Evolutionary conservation across 2,888 invertebrate species (phyloP).

Genomic region (Papilio demoleus): DNA sequence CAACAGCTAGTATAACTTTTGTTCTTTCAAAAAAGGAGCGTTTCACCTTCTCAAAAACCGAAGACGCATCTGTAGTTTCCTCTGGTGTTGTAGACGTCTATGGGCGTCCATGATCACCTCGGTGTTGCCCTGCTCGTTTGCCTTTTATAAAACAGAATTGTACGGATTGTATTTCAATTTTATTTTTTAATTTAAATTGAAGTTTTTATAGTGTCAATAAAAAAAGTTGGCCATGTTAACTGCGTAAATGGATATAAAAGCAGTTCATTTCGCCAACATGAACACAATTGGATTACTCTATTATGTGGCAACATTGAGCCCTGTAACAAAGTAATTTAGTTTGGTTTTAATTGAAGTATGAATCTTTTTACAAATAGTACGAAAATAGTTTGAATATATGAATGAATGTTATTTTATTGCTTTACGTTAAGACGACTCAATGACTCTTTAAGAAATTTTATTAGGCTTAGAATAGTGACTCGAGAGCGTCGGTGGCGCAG

Average conservation of each 20-base stretch:
- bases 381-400: too few species aligned
- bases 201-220: slow-evolving; percentile 59
- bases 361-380: slow-evolving; percentile 3
- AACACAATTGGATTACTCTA: slow-evolving; percentile 65
- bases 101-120: neutral
- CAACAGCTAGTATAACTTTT: too few species aligned
- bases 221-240: slow-evolving; percentile 52
- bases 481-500: too few species aligned
- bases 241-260: slow-evolving; percentile 58
- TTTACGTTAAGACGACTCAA: too few species aligned
- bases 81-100: too few species aligned
- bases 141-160: neutral
- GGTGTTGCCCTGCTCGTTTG: too few species aligned
- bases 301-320: slow-evolving; percentile 54
- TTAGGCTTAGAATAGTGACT: too few species aligned
- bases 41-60: too few species aligned
- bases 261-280: slow-evolving; percentile 56
- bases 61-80: too few species aligned
- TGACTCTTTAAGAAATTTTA: too few species aligned
- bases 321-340: slow-evolving; percentile 59
- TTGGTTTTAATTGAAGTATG: slow-evolving; percentile 48
- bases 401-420: too few species aligned
- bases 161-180: slow-evolving; percentile 49
- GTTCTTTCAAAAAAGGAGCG: too few species aligned
- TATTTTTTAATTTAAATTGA: slow-evolving; percentile 56